phyloP scores from a whole-genome alignment of 2,113 vertebrate genomes.

The Sus scrofa region T2T-Sscrofa CM000812.6:245441501-245442000 shows the following conservation, averaged over 20 bases:
- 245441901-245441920: background rate
- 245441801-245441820: background rate
- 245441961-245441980: background rate
- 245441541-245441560: background rate
- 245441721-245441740: background rate
- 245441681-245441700: background rate
- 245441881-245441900: background rate
- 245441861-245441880: background rate
- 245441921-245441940: constrained; percentile 29
- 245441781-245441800: background rate
- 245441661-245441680: constrained; percentile 16
- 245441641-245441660: background rate
- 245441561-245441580: background rate
- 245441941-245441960: background rate
- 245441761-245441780: background rate
- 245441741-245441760: background rate
- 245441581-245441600: background rate
- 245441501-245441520: background rate
- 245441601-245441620: background rate
- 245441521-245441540: background rate
- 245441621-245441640: background rate
- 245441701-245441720: constrained; percentile 36
- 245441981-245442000: background rate
- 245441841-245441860: constrained; percentile 13
- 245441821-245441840: constrained; percentile 30